phyloP scores from a whole-genome alignment of 2,113 vertebrate genomes.

The Ondatra zibethicus region DNA sequence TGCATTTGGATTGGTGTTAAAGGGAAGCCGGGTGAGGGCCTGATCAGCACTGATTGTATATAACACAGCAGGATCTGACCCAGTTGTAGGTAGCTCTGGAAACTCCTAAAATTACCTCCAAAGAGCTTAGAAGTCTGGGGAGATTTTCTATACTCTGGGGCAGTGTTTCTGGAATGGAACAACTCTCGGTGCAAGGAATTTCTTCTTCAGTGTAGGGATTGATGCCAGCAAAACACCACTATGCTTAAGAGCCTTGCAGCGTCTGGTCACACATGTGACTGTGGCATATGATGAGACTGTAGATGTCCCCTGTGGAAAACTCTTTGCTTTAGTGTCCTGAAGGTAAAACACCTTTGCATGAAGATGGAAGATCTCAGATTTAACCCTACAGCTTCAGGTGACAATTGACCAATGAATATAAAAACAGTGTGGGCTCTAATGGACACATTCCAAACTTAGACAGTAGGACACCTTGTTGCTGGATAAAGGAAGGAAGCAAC shows the following conservation, averaged over 20 bases:
- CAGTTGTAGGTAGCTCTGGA: background rate
- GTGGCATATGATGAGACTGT: background rate
- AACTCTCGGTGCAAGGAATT: background rate
- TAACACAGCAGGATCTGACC: background rate
- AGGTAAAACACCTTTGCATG: background rate
- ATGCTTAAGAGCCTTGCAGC: background rate
- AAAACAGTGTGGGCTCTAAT: conserved; percentile 10
- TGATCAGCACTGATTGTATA: background rate
- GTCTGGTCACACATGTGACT: background rate
- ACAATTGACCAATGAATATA: background rate
- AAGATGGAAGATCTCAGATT: background rate
- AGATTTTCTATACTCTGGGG: background rate
- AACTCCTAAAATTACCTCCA: background rate
- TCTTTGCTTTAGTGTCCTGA: conserved; percentile 2
- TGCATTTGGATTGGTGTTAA: background rate
- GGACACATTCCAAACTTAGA: conserved; percentile 58
- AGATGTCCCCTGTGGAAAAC: background rate
- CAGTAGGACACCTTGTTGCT: conserved; percentile 50
- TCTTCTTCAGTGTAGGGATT: background rate
- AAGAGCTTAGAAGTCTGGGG: background rate
- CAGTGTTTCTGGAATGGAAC: background rate
- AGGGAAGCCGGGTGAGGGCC: background rate
- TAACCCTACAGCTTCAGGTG: background rate
- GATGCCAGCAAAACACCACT: background rate
- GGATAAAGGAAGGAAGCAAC: conserved; percentile 62